A percentile compares a stretch with the other conserved stretches of the same genome.
Conservation (phyloP, 2,888 invertebrate genomes). For the Barypeithes pellucidus region DNA sequence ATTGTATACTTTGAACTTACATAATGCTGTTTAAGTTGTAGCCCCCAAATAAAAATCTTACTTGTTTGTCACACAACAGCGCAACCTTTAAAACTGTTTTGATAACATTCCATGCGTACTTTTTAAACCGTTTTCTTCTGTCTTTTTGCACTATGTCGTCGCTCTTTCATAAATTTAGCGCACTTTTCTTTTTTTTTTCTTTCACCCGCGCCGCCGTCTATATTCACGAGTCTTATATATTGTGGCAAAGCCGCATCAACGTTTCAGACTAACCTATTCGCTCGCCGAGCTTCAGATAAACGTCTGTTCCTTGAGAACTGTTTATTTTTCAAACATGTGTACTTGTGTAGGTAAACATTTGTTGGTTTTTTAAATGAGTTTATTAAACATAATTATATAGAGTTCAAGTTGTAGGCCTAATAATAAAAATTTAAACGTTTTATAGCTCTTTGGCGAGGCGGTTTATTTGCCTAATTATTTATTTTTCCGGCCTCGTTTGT, state of each 20-base stretch:
- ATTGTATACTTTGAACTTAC: no score
- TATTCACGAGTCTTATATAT: constrained; percentile 25
- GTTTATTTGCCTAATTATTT: neutral
- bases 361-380: constrained; percentile 48
- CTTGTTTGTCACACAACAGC: no score
- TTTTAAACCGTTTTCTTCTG: no score
- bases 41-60: no score
- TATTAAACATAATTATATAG: constrained; percentile 35
- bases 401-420: constrained; percentile 8
- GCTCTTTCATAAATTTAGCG: constrained; percentile 14
- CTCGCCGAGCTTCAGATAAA: constrained; percentile 6
- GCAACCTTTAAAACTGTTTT: no score
- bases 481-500: neutral
- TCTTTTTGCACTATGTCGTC: no score
- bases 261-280: constrained; percentile 24
- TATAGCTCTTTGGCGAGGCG: neutral
- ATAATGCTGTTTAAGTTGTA: no score
- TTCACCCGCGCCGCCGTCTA: constrained; percentile 29
- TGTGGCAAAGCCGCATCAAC: constrained; percentile 20
- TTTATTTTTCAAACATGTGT: constrained; percentile 49
- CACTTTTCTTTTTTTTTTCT: neutral
- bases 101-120: no score
- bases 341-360: constrained; percentile 49
- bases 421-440: constrained; percentile 23
- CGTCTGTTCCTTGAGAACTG: constrained; percentile 52